Conservation (phyloP, 2,797 vertebrate genomes). For the Dermochelys coriacea region DNA sequence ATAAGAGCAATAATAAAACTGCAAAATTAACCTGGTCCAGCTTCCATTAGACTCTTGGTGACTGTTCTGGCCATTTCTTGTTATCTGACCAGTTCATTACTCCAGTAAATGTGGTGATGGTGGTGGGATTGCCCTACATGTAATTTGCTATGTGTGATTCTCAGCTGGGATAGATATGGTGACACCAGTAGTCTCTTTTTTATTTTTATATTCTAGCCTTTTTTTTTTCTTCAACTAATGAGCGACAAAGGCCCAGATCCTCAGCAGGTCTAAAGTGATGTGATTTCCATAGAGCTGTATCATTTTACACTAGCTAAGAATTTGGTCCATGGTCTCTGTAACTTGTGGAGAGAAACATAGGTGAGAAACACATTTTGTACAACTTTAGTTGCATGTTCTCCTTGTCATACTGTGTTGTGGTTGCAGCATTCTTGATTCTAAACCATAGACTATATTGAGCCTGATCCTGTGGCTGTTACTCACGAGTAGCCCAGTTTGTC, state of each 20-base stretch:
- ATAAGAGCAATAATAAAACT: neutral
- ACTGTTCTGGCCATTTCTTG: neutral
- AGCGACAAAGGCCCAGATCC: neutral
- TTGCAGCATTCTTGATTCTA: neutral
- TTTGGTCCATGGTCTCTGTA: neutral
- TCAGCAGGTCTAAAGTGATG: neutral
- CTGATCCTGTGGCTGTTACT: neutral
- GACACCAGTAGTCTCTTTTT: conserved; percentile 21
- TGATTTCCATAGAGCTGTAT: neutral
- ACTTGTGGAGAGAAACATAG: neutral
- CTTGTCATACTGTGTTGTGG: neutral
- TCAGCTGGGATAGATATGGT: neutral
- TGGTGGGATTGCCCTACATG: neutral
- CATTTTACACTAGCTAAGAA: neutral
- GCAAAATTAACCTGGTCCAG: neutral
- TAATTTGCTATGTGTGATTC: neutral
- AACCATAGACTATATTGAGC: neutral
- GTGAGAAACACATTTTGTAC: neutral
- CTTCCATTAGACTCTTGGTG: neutral
- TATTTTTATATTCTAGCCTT: conserved; percentile 38
- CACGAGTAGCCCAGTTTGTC: neutral
- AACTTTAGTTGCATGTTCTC: neutral
- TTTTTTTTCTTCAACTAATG: neutral
- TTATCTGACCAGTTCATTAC: neutral
- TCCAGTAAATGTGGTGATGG: neutral